Conservation (phyloP, 1,140 invertebrate genomes). For the Magallana angulata region DNA sequence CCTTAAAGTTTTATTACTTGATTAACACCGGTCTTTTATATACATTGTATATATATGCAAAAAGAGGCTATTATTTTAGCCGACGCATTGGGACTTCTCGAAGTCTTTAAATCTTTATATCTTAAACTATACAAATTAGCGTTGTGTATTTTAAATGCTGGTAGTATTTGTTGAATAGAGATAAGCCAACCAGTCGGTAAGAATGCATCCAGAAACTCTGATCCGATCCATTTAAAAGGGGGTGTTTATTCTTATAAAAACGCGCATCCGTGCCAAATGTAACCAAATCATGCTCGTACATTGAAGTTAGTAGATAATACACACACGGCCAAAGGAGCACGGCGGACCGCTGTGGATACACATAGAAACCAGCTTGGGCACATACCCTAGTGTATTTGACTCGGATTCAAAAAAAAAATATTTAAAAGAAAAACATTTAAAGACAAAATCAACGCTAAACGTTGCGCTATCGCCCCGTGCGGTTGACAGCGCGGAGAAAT, state of each 20-base stretch:
- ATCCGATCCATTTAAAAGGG: conserved; percentile 27
- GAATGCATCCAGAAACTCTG: conserved; percentile 3
- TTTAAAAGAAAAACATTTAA: neutral
- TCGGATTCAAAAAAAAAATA: conserved; percentile 13
- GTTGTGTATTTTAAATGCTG: conserved; percentile 34
- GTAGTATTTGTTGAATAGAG: conserved; percentile 10
- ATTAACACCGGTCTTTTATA: neutral
- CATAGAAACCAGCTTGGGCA: neutral
- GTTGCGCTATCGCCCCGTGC: neutral
- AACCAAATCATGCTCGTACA: conserved; percentile 22
- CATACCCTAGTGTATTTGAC: neutral
- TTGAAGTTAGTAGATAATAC: conserved; percentile 20
- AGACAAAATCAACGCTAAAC: conserved; percentile 27
- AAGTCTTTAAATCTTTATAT: conserved; percentile 4
- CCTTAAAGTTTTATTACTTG: conserved; percentile 20
- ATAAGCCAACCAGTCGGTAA: conserved; percentile 24
- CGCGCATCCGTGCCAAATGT: conserved; percentile 30
- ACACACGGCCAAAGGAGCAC: conserved; percentile 21
- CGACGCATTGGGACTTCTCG: neutral
- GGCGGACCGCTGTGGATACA: neutral
- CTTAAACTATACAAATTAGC: conserved; percentile 11
- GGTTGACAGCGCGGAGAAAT: conserved; percentile 20
- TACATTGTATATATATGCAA: neutral
- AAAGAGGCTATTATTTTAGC: conserved; percentile 10
- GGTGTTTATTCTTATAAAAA: conserved; percentile 28